Conservation (phyloP, 1,140 invertebrate species). For the Venturia canescens region DNA sequence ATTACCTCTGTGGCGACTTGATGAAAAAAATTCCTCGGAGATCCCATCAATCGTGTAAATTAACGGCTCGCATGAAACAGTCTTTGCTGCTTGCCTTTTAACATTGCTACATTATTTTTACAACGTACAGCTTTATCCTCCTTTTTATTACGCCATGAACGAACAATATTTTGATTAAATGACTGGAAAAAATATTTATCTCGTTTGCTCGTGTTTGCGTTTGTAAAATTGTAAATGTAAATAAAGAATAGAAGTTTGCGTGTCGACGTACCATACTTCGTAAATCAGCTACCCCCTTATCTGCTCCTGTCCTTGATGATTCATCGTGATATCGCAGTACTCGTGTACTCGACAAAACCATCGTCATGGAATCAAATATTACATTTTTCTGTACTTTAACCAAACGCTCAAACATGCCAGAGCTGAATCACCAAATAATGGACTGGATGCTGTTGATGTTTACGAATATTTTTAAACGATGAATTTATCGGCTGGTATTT, state of each 20-base stretch:
- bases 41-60: not conserved
- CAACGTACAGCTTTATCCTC: not conserved
- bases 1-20: not conserved
- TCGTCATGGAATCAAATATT: not conserved
- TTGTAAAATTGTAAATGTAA: not conserved
- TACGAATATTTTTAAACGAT: not conserved
- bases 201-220: not conserved
- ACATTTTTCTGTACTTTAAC: not conserved
- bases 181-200: not conserved
- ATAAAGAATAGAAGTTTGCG: not conserved
- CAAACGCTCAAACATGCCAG: too few relatives aligned
- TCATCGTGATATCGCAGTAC: not conserved
- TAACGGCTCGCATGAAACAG: not conserved
- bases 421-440: too few relatives aligned
- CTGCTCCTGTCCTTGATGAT: not conserved
- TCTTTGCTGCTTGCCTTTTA: not conserved
- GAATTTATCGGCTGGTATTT: not conserved
- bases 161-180: not conserved
- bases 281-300: conserved; percentile 8
- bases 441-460: not conserved
- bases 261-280: not conserved
- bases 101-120: not conserved
- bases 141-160: not conserved
- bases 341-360: not conserved
- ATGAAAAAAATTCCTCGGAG: not conserved